A percentile compares a stretch with the other conserved stretches of the same genome.
Evolutionary conservation across 2,113 vertebrate species (phyloP).

Genomic region (Pelodiscus sinensis): DNA sequence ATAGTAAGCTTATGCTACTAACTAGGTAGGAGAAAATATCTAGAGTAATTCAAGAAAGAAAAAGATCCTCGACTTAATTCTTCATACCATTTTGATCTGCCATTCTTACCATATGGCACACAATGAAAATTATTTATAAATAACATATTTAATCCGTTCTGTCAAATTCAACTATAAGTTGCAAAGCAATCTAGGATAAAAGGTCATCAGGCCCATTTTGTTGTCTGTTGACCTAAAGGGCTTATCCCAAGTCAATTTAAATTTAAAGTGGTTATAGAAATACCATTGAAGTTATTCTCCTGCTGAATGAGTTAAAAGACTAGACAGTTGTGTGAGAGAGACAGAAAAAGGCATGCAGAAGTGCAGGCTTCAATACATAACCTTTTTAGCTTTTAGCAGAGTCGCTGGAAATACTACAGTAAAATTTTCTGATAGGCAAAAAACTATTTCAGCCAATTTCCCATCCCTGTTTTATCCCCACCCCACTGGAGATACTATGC

Average conservation of each 20-base stretch:
- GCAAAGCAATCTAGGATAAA: neutral
- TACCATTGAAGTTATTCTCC: neutral
- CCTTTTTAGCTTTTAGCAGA: neutral
- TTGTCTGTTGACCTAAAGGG: neutral
- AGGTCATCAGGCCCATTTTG: neutral
- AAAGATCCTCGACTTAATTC: constrained; percentile 1
- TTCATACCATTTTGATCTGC: constrained; percentile 34
- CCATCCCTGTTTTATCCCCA: neutral
- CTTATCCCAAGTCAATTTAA: neutral
- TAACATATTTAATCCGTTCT: neutral
- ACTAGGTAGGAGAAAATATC: neutral
- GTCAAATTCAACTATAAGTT: constrained; percentile 13
- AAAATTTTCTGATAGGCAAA: neutral
- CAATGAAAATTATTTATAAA: constrained; percentile 20
- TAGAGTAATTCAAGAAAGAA: too few species aligned
- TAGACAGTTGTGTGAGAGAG: neutral
- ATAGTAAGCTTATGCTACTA: neutral
- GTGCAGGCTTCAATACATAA: neutral
- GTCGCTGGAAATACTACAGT: constrained; percentile 4
- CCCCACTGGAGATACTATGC: neutral
- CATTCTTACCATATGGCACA: constrained; percentile 12
- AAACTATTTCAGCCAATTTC: neutral
- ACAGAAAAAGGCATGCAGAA: neutral
- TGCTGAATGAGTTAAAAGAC: neutral
- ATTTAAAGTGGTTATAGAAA: neutral